phyloP scores from a whole-genome alignment of 1,140 invertebrate species.

The Melanaphis sacchari region DNA sequence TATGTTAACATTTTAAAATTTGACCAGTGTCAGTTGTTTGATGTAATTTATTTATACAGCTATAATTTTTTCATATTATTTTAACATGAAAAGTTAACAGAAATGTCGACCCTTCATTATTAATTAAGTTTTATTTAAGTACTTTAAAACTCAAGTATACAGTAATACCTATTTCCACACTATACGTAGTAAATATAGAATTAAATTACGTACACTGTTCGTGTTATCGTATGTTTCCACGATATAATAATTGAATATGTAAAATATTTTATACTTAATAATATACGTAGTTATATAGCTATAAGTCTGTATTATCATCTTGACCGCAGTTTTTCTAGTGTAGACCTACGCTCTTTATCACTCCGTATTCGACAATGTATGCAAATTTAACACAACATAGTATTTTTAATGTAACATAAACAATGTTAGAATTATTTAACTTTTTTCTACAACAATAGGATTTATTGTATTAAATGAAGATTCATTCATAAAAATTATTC shows the following conservation, averaged over 20 bases:
- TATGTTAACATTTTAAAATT: conserved; percentile 2
- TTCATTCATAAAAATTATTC: conserved; percentile 30
- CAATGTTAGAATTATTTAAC: conserved; percentile 18
- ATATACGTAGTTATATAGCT: not conserved
- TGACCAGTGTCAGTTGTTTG: not conserved
- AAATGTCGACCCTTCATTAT: not conserved
- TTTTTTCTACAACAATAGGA: conserved; percentile 28
- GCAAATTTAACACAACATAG: conserved; percentile 32
- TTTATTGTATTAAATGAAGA: conserved; percentile 17
- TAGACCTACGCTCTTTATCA: not conserved
- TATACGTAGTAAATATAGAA: not conserved
- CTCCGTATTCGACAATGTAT: not conserved
- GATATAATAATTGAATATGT: not conserved
- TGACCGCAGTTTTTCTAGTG: not conserved
- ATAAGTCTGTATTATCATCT: not conserved
- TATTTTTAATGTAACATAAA: not conserved
- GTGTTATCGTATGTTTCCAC: not conserved
- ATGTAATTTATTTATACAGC: not conserved
- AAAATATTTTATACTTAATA: not conserved
- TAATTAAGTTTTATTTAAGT: not conserved
- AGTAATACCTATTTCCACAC: not conserved
- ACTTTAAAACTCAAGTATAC: not conserved
- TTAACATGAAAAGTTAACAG: not conserved
- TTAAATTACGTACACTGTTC: not conserved
- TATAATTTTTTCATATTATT: not conserved